Percentiles rank a stretch among this genome's conserved stretches.
phyloP scores from a whole-genome alignment of 2,113 vertebrate genomes.

The Carettochelys insculpta region DNA sequence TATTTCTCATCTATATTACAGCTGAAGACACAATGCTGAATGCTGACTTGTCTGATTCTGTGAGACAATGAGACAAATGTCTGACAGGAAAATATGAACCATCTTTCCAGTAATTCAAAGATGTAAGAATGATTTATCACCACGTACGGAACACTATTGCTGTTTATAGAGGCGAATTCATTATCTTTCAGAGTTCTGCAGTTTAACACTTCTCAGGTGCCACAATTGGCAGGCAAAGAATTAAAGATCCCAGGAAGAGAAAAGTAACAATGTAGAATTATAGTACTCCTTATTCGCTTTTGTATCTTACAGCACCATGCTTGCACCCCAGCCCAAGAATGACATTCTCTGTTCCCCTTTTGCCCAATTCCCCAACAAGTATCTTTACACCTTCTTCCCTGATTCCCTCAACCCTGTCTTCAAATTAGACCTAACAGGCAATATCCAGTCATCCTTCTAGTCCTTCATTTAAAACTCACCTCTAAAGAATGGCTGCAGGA shows the following conservation, averaged over 20 bases:
- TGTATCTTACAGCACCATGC: background rate
- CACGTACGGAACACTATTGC: background rate
- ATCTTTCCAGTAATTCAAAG: background rate
- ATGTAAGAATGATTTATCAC: background rate
- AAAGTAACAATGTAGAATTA: background rate
- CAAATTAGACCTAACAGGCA: background rate
- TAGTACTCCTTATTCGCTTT: fast-evolving
- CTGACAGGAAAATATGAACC: background rate
- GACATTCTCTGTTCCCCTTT: background rate
- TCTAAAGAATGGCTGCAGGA: background rate
- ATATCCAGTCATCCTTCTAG: background rate
- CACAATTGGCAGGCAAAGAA: background rate
- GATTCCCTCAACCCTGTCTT: background rate
- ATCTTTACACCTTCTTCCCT: background rate
- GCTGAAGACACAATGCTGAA: background rate
- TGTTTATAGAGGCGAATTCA: background rate
- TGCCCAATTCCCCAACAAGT: background rate
- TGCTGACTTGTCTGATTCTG: fast-evolving
- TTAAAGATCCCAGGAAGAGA: background rate
- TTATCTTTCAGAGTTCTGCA: background rate
- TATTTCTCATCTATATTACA: background rate
- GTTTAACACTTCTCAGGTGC: background rate
- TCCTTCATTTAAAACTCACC: background rate
- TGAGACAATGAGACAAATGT: background rate
- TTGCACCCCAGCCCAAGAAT: background rate